Percentiles rank a stretch among this genome's conserved stretches.
Evolutionary conservation across 2,797 vertebrate species (phyloP).

Genomic region (Peromyscus eremicus): DNA sequence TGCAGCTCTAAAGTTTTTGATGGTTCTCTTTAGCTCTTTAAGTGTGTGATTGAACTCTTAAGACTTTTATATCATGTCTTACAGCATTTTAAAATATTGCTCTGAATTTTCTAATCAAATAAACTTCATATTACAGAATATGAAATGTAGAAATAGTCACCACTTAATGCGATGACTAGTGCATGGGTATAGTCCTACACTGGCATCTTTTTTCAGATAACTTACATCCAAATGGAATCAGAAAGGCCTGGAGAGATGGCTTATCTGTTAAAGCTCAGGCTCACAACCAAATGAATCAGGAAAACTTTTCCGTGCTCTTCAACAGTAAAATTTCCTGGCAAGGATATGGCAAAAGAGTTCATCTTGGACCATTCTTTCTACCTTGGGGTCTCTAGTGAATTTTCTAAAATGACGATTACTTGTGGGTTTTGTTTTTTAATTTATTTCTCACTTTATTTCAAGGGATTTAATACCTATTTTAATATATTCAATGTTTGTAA

Average conservation of each 20-base stretch:
- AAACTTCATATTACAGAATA: background rate
- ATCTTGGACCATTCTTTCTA: background rate
- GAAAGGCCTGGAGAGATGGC: background rate
- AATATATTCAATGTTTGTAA: background rate
- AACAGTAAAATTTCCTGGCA: background rate
- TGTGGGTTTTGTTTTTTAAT: background rate
- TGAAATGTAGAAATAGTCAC: background rate
- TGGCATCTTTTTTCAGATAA: background rate
- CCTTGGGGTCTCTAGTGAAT: background rate
- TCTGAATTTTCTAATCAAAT: background rate
- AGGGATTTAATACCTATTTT: background rate
- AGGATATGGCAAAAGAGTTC: background rate
- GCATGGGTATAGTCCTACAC: background rate
- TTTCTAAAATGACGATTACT: background rate
- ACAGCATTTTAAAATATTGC: background rate
- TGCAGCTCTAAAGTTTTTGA: background rate
- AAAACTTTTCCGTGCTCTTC: background rate
- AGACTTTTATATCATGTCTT: background rate
- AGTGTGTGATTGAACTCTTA: background rate
- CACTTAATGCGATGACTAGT: background rate
- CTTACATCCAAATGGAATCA: background rate
- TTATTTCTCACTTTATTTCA: background rate
- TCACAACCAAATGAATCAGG: background rate
- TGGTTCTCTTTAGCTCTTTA: background rate
- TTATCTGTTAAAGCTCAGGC: background rate